phyloP scores from a whole-genome alignment of 2,113 vertebrate genomes.

The Antennarius striatus region DNA sequence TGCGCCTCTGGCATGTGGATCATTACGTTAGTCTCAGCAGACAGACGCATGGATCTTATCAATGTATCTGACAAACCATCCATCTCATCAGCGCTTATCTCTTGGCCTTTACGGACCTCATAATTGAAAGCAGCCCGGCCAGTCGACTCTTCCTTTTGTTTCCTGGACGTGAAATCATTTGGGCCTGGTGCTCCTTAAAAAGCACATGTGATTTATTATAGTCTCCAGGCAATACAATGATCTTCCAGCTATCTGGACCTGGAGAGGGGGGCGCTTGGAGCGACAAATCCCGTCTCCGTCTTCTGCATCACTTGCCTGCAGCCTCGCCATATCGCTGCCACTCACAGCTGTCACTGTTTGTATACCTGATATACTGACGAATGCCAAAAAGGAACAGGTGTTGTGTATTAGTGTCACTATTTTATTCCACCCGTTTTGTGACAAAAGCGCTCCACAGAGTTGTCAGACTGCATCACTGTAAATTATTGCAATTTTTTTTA shows the following conservation, averaged over 20 bases:
- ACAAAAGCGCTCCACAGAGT: slow-evolving; percentile 56
- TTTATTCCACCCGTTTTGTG: slow-evolving; percentile 20
- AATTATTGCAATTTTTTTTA: slow-evolving; percentile 57
- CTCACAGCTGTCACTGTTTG: slow-evolving; percentile 79
- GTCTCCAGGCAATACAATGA: slow-evolving; percentile 40
- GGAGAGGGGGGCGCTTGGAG: slow-evolving; percentile 26
- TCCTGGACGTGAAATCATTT: slow-evolving; percentile 49
- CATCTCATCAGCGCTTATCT: slow-evolving; percentile 47
- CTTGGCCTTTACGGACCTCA: slow-evolving; percentile 29
- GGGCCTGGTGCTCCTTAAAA: slow-evolving; percentile 41
- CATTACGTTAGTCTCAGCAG: slow-evolving; percentile 23
- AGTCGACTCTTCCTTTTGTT: slow-evolving; percentile 22
- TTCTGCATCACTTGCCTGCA: slow-evolving; percentile 36
- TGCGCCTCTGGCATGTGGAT: slow-evolving; percentile 25
- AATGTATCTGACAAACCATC: slow-evolving; percentile 35
- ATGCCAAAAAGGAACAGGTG: slow-evolving; percentile 76
- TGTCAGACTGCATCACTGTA: slow-evolving; percentile 67
- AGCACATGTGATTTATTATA: slow-evolving; percentile 67
- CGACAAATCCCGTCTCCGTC: slow-evolving; percentile 43
- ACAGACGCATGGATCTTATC: slow-evolving; percentile 41
- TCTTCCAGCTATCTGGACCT: slow-evolving; percentile 55
- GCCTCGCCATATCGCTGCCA: slow-evolving; percentile 57
- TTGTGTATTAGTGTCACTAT: slow-evolving; percentile 70
- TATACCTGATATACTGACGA: slow-evolving; percentile 72
- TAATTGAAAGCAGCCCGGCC: slow-evolving; percentile 66